Evolutionary conservation across 2,113 vertebrate genomes (phyloP), one percentile per base, ranked within the genome.

Genomic region (Rhizomys pruinosus): DNA sequence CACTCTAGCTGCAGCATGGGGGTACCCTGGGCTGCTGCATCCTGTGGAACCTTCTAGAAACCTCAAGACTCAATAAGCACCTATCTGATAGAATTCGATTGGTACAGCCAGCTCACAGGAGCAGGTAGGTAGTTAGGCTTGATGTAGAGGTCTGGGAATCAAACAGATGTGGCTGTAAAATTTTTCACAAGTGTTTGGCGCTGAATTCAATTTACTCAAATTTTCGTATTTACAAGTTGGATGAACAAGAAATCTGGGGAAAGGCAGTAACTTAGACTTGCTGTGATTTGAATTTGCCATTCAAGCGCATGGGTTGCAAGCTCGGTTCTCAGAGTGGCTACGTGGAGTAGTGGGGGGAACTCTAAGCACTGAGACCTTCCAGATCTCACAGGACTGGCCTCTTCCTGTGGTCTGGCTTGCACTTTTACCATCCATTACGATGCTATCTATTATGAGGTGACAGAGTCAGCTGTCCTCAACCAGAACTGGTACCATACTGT

Each of bases 221-320:
- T 13, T 81, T 90, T 94, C 82, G 27, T 63, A 80, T 17, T 94
- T 78, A 90, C 44, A 95, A 81, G n/a, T 74, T 20, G 29, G 37
- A 68, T 90, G n/a, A 79, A 7, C 69, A 79, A 85, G 42, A 72
- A 55, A 76, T 68, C 29, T 34, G 17, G 17, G 15, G 22, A 92
- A 87, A 55, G 44, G 25, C 29, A 64, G 81, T 78, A n/a, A 61
- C 34, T 64, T 78, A 34, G 61, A 22, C 57, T 34, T 80, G 74
- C 12, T 39, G 3, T 80, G 2, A 2, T 39, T 64, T 72, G 91
- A 72, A 59, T 72, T 64, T 87, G 9, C 34, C 19, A 27, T 39
- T 27, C 15, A 47, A 16, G 39, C 32, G 86, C 17, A 55, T 29
- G 44, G 64, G 25, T 39, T 87, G 27, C 5, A 52, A 25, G 17